Conservation (phyloP, 1,140 invertebrate species). For the Drosophila quadrilineata region DNA sequence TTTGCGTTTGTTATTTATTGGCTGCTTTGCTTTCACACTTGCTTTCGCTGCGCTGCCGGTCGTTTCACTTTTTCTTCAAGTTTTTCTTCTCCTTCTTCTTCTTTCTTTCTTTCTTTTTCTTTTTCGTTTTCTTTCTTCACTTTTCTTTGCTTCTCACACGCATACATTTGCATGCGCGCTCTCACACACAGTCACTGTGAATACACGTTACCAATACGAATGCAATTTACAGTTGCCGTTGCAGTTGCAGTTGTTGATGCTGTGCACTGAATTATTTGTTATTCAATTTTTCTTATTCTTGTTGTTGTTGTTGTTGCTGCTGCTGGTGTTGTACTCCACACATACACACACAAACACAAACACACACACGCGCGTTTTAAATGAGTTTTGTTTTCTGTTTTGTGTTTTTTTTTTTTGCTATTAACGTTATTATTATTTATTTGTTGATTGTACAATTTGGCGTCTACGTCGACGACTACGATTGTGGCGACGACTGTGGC, state of each 20-base stretch:
- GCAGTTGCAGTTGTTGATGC: slow-evolving; percentile 29
- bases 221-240: slow-evolving; percentile 60
- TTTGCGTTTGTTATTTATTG: slow-evolving; percentile 29
- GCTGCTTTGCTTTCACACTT: slow-evolving; percentile 56
- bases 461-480: slow-evolving; percentile 5
- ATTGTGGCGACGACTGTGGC: slow-evolving; percentile 15
- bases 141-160: slow-evolving; percentile 10
- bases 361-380: slow-evolving; percentile 1
- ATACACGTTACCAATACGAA: too few relatives aligned
- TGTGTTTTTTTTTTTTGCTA: slow-evolving; percentile 1
- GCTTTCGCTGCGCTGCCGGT: slow-evolving; percentile 77
- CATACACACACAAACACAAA: too few relatives aligned
- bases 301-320: slow-evolving; percentile 38
- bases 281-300: slow-evolving; percentile 31
- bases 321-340: slow-evolving; percentile 45
- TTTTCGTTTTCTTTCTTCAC: slow-evolving; percentile 44
- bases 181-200: too few relatives aligned
- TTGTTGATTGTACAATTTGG: slow-evolving; percentile 35
- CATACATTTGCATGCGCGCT: slow-evolving; percentile 30
- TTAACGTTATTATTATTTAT: too few relatives aligned
- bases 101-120: slow-evolving; percentile 48
- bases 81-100: slow-evolving; percentile 52
- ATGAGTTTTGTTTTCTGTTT: not conserved
- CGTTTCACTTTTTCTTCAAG: slow-evolving; percentile 65
- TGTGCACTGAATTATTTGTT: slow-evolving; percentile 43